Base-by-base conservation (phyloP, 2,113 vertebrate species). In the Anguilla japonica region DNA sequence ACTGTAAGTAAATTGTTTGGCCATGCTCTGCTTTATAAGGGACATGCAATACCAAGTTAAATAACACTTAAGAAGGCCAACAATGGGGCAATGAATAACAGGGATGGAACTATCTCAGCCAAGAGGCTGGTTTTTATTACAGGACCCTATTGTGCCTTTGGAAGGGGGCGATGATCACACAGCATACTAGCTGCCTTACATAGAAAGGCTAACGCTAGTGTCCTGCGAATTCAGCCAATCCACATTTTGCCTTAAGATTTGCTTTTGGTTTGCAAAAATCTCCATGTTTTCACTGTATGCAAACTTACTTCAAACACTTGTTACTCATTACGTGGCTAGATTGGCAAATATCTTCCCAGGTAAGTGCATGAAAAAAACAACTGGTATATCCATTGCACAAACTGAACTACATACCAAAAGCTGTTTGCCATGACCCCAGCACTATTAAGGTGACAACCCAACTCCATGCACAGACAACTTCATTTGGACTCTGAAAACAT, bases 1-100 rank as follows among this genome's bases (percentile, higher is more conserved):
- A 34, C 34, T 34, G 34, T 34, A 88, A 89, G 91, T 92, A 92
- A 93, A 93, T 57, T 67, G 67, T 67, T 81, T 40, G 22, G 91
- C 87, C 85, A 88, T 86, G 91, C 85, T 86, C 88, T 89, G 84
- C 84, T 89, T 83, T 22, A 75, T 75, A 75, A 14, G 80, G 89
- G 86, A 90, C 90, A 89, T 83, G 90, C 84, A 90, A 91, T 90
- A 90, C 53, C 39, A 39, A 26, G 87, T 84, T 26, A 85, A 81
- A 67, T 40, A 81, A 81, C 53, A n/a, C 53, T 85, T 79, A 60
- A 50, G 41, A 85, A 85, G 46, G 67, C 26, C 26, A 81, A 86
- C 29, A 41, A 78, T 16, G 57, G 84, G 84, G 88, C 80, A 86
- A 80, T 46, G 86, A 60, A 87, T 88, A 40, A 16, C 71, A 85